These are phyloP conservation scores for Epistrophe grossulariae DNA, from an alignment of 2,888 invertebrate genomes.

Conservation along the genomic window DNA sequence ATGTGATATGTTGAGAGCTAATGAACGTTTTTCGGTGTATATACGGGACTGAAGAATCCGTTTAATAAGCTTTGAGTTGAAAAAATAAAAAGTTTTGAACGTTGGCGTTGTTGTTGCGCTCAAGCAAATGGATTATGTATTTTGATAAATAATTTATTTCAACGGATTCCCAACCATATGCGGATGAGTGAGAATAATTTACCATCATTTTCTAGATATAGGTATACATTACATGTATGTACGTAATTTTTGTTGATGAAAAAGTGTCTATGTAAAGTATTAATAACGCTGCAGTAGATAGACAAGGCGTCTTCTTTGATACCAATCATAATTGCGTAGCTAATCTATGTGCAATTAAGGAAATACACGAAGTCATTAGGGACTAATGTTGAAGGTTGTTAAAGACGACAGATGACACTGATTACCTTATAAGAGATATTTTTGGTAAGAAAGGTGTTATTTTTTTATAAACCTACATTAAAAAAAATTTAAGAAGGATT, in stretches of 20 bases:
- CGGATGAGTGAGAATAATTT: slow-evolving; percentile 48
- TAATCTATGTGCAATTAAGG: slow-evolving; percentile 61
- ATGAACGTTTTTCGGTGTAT: slow-evolving; percentile 48
- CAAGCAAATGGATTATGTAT: slow-evolving; percentile 67
- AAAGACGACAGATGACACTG: not conserved
- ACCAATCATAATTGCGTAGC: slow-evolving; percentile 55
- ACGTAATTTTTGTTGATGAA: not conserved
- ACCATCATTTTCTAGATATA: slow-evolving; percentile 23
- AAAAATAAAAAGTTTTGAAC: slow-evolving; percentile 34
- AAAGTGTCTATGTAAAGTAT: slow-evolving; percentile 50
- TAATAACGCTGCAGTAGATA: slow-evolving; percentile 34
- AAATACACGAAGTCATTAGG: slow-evolving; percentile 14
- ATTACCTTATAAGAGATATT: not conserved
- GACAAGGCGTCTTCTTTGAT: slow-evolving; percentile 33
- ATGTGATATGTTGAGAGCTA: slow-evolving; percentile 51
- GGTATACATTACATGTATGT: not conserved
- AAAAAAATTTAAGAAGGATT: no score
- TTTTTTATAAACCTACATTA: no score
- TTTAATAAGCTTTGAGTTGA: slow-evolving; percentile 64
- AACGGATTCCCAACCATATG: slow-evolving; percentile 26
- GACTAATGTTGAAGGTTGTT: not conserved
- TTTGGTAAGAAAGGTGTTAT: not conserved
- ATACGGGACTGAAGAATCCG: slow-evolving; percentile 40
- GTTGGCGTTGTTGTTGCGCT: slow-evolving; percentile 28
- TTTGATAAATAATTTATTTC: slow-evolving; percentile 68